These are phyloP conservation scores for Calliopsis andreniformis DNA, from an alignment of 1,140 invertebrate species.

Conservation along the genomic window DNA sequence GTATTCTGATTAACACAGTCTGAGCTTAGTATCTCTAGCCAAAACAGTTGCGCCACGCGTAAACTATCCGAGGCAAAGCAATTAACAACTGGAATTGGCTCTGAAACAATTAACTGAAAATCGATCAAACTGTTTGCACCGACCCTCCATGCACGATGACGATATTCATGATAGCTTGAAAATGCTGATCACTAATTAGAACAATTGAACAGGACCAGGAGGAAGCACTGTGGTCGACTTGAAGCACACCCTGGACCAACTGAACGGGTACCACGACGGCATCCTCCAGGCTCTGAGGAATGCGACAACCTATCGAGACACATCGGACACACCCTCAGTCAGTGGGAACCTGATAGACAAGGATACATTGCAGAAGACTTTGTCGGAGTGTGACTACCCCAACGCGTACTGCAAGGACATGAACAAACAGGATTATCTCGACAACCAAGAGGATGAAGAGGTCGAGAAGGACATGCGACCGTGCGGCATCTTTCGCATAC, in stretches of 20 bases:
- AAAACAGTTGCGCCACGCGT: too few relatives aligned
- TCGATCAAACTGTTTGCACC: slow-evolving; percentile 19
- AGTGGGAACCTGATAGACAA: slow-evolving; percentile 84
- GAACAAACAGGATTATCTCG: slow-evolving; percentile 83
- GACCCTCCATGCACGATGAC: slow-evolving; percentile 28
- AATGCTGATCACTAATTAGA: slow-evolving; percentile 10
- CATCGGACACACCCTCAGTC: slow-evolving; percentile 83
- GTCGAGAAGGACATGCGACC: slow-evolving; percentile 86
- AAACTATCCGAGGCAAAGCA: too few relatives aligned
- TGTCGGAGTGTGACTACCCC: slow-evolving; percentile 86
- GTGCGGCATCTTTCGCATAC: slow-evolving; percentile 90
- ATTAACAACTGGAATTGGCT: too few relatives aligned
- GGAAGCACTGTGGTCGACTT: slow-evolving; percentile 87
- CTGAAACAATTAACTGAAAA: not conserved
- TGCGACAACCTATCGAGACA: slow-evolving; percentile 87
- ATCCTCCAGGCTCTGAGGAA: slow-evolving; percentile 93
- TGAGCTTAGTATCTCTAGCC: too few relatives aligned
- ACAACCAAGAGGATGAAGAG: slow-evolving; percentile 79
- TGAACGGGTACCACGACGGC: slow-evolving; percentile 96
- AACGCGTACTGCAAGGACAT: slow-evolving; percentile 83
- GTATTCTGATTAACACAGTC: too few relatives aligned
- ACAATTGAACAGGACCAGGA: slow-evolving; percentile 76
- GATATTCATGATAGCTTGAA: not conserved
- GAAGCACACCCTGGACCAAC: slow-evolving; percentile 90
- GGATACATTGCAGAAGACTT: slow-evolving; percentile 84